Percentiles rank a stretch among this genome's conserved stretches.
phyloP scores from a whole-genome alignment of 2,113 vertebrate species.

The Pseudorhombus dupliciocellatus region DNA sequence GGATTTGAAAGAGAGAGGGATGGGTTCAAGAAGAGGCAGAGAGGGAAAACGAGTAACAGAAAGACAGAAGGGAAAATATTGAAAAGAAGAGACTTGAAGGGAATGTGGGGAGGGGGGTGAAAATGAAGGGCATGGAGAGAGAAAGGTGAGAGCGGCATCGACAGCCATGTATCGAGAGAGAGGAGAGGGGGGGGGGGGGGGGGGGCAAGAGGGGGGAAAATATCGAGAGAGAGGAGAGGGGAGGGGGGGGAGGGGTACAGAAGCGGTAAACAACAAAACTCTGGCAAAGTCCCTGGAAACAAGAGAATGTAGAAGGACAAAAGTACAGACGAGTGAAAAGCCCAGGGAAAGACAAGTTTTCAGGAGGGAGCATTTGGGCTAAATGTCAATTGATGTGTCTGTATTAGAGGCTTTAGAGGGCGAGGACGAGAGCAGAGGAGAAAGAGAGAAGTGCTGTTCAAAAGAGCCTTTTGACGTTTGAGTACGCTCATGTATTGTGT shows the following conservation, averaged over 20 bases:
- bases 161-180: conserved; percentile 48
- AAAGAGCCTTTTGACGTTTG: conserved; percentile 4
- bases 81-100: conserved; percentile 35
- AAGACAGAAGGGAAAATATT: neutral
- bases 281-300: conserved; percentile 22
- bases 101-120: conserved; percentile 10
- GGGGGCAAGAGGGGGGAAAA: neutral
- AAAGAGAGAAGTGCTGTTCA: conserved; percentile 4
- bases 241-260: conserved; percentile 5
- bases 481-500: conserved; percentile 10
- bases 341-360: conserved; percentile 24
- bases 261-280: conserved; percentile 43
- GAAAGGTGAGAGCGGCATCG: conserved; percentile 20
- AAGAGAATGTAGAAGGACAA: conserved; percentile 36
- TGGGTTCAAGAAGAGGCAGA: conserved; percentile 21
- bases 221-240: neutral
- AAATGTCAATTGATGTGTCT: conserved; percentile 38
- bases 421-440: conserved; percentile 24
- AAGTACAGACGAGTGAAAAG: conserved; percentile 37
- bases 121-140: conserved; percentile 9
- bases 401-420: conserved; percentile 43
- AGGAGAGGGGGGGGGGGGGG: conserved; percentile 36
- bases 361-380: conserved; percentile 14
- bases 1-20: conserved; percentile 28
- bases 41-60: conserved; percentile 4